Evolutionary conservation across 2,113 vertebrate species (phyloP).

Genomic region (Elephantulus edwardii): DNA sequence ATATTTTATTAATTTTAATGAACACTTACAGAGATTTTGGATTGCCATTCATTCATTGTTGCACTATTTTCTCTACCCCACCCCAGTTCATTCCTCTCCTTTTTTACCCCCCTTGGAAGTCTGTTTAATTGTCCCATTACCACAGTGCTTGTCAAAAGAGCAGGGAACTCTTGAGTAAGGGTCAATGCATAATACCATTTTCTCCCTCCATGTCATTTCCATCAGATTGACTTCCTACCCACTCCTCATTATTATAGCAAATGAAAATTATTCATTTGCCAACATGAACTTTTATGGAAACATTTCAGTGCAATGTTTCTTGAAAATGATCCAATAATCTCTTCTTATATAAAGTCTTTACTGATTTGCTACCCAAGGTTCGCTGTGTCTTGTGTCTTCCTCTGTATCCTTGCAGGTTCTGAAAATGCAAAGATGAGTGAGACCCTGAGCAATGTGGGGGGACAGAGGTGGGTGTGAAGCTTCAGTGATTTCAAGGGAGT

Average conservation of each 20-base stretch:
- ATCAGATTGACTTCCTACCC: neutral
- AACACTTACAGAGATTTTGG: no score
- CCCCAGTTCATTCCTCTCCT: no score
- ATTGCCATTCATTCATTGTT: no score
- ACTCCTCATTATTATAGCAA: neutral
- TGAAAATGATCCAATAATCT: neutral
- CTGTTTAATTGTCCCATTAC: no score
- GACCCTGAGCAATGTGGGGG: neutral
- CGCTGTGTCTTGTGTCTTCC: accelerated
- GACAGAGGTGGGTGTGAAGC: neutral
- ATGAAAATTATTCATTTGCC: neutral
- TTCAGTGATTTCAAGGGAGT: neutral
- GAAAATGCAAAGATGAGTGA: neutral
- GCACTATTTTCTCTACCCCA: no score
- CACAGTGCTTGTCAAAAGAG: no score
- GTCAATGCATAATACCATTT: accelerated
- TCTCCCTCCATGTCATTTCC: neutral
- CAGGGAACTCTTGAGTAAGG: neutral
- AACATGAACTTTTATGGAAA: no score
- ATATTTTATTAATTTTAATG: no score
- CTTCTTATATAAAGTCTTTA: neutral
- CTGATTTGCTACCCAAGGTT: neutral
- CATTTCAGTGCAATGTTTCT: no score
- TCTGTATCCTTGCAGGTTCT: neutral
- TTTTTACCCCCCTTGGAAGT: no score